phyloP scores from a whole-genome alignment of 2,797 vertebrate genomes.

The Xerus rutilus region DNA sequence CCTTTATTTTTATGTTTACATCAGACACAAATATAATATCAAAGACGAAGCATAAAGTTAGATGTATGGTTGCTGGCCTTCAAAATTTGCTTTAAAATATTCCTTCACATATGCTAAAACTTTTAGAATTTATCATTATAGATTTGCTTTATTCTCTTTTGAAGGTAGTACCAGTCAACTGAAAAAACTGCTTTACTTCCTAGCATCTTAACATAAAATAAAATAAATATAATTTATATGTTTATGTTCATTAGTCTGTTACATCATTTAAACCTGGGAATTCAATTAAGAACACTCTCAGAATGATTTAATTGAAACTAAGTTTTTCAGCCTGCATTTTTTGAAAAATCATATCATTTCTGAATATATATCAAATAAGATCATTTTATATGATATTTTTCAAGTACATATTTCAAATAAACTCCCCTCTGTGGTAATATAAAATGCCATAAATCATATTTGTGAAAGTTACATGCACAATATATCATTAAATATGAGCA shows the following conservation, averaged over 20 bases:
- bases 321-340: slow-evolving; percentile 73
- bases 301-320: slow-evolving; percentile 79
- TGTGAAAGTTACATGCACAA: slow-evolving; percentile 71
- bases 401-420: slow-evolving; percentile 81
- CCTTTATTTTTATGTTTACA: not conserved
- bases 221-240: slow-evolving; percentile 80
- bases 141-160: slow-evolving; percentile 62
- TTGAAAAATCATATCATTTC: slow-evolving; percentile 73
- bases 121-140: slow-evolving; percentile 27
- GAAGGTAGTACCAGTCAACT: slow-evolving; percentile 15
- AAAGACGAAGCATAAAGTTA: slow-evolving; percentile 23
- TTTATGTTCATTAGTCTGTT: slow-evolving; percentile 75
- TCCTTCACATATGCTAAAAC: slow-evolving; percentile 45
- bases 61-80: not conserved
- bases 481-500: slow-evolving; percentile 79
- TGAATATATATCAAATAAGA: slow-evolving; percentile 79
- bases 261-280: slow-evolving; percentile 77
- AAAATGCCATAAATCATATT: slow-evolving; percentile 76
- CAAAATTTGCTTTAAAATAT: slow-evolving; percentile 62
- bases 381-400: slow-evolving; percentile 74
- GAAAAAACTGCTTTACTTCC: slow-evolving; percentile 14
- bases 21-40: not conserved
- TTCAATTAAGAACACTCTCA: slow-evolving; percentile 78
- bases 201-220: slow-evolving; percentile 42
- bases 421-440: slow-evolving; percentile 78